Evolutionary conservation across 2,888 invertebrate genomes (phyloP).

Genomic region (Agonum fuliginosum): DNA sequence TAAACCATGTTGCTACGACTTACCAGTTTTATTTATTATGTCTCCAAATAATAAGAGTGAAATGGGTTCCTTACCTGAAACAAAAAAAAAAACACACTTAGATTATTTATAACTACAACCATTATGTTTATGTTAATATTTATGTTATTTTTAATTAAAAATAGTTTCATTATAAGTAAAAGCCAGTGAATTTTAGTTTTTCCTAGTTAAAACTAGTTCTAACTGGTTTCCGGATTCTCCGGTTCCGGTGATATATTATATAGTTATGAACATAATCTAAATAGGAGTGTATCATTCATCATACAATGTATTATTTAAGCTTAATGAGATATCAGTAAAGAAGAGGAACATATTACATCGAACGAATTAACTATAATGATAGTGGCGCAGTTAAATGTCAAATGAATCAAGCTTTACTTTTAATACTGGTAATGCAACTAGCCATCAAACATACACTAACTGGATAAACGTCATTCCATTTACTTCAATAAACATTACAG

Average conservation of each 20-base stretch:
- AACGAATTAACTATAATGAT: conserved; percentile 12
- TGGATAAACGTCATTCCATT: not conserved
- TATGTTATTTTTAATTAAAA: no score
- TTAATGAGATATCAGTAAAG: not conserved
- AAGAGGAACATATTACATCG: not conserved
- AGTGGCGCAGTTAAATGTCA: conserved; percentile 1
- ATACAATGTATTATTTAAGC: no score
- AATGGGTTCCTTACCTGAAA: conserved; percentile 27
- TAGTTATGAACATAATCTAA: no score
- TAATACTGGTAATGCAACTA: not conserved
- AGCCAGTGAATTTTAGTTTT: no score
- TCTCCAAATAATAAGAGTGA: not conserved
- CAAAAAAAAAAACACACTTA: conserved; percentile 1
- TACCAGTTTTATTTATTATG: no score
- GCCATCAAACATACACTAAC: not conserved
- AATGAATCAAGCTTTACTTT: not conserved
- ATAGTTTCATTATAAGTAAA: no score
- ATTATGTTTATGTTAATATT: no score
- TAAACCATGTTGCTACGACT: no score
- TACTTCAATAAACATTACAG: not conserved
- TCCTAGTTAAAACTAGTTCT: no score
- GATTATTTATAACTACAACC: not conserved
- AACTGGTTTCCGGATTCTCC: no score
- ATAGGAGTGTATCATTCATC: no score
- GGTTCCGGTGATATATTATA: no score